Evolutionary conservation across 1,140 invertebrate species (phyloP), one percentile per base, ranked within the genome.

Genomic region (Aphis craccivora): DNA sequence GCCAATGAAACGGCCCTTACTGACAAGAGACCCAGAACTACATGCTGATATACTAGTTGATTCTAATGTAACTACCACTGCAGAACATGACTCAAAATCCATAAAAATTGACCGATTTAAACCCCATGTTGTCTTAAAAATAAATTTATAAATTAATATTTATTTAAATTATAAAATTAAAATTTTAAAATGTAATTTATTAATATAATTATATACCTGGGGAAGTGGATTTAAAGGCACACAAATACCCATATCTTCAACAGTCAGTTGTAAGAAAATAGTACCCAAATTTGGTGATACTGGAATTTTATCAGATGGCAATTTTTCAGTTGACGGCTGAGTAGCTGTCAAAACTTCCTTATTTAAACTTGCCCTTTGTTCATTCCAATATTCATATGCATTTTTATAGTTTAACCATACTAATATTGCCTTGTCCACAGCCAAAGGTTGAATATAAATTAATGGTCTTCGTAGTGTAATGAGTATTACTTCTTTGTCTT

Each of bases 331-430:
- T 94, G 94, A 96, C 95, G 98, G 97, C 94, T 98, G 97, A 23
- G 97, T 98, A 20, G 98, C 97, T 88, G 97, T 97, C 23, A 98
- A 95, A 43, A 98, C 97, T 95, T 99, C 97, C 94, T 97, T 98
- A 94, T 98, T 98, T 4, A 99, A 95, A 95, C 97, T 98, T 0
- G 97, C 97, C 40, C 98, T 95, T 95, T 99, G 99, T 95, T 99
- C 99, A 94, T 98, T 99, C 99, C 99, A 99, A 95, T 99, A 99
- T 95, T 99, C 99, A 95, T 99, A 99, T 0, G 99, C 99, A 95
- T 99, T 99, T 95, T 99, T 99, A 95, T 99, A 99, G 95, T 99
- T 99, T 84, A 99, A 95, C 99, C 99, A 99, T 20, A 99, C 98
- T 2, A 99, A 96, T 94, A 99, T 99, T 48, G 99, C 99, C 95